Percentiles rank a stretch among this genome's conserved stretches.
phyloP scores from a whole-genome alignment of 37 sponge, comb jelly and placozoan species.

The Ianthella basta region DNA sequence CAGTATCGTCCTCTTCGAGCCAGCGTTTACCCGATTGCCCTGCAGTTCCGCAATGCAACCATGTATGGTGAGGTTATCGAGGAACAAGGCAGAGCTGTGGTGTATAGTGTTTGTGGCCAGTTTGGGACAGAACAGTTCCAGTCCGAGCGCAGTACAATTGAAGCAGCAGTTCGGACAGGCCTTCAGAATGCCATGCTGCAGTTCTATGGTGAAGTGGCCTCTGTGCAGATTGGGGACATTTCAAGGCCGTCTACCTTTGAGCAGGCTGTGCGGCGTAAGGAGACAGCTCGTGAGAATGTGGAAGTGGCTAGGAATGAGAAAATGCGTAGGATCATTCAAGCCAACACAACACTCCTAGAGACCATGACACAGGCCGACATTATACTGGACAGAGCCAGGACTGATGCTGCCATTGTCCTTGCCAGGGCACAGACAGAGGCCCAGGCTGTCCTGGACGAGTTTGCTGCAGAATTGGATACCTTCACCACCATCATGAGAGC shows the following conservation, averaged over 20 bases:
- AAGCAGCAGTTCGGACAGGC: neutral
- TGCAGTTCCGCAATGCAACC: neutral
- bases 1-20: neutral
- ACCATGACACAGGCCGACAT: neutral
- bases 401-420: neutral
- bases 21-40: neutral
- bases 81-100: neutral
- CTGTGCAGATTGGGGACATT: neutral
- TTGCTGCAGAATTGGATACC: neutral
- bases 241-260: neutral
- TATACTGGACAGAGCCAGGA: neutral
- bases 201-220: neutral
- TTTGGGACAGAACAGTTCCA: slow-evolving; percentile 4
- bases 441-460: neutral
- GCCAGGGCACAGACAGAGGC: neutral
- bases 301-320: neutral
- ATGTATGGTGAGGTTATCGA: neutral
- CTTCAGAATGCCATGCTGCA: neutral
- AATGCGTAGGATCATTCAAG: neutral
- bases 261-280: neutral
- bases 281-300: neutral
- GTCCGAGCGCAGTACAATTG: neutral
- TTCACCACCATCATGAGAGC: neutral
- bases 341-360: neutral
- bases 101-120: neutral